Evolutionary conservation across 2,113 vertebrate species (phyloP).

Genomic region (Rhagologus leucostigma): DNA sequence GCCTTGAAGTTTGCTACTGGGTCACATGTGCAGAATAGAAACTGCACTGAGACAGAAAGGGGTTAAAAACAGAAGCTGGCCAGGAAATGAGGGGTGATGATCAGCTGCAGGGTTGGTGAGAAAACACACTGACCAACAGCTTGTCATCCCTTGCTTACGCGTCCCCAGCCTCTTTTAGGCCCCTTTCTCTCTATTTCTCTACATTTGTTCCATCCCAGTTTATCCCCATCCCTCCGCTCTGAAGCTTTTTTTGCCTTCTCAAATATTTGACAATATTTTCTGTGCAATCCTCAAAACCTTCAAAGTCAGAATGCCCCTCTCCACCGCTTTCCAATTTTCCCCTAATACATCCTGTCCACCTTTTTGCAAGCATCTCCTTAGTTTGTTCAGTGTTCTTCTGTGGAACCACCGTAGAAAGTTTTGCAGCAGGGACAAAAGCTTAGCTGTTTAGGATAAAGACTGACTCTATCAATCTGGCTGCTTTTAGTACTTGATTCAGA

Average conservation of each 20-base stretch:
- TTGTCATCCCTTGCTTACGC: background rate
- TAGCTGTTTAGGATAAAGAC: background rate
- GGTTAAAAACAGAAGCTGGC: background rate
- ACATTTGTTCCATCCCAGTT: background rate
- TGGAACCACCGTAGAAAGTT: rapidly evolving
- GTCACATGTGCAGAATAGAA: rapidly evolving
- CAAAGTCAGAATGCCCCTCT: background rate
- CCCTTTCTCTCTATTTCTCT: background rate
- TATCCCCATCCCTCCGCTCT: background rate
- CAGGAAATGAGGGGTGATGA: background rate
- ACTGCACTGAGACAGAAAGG: background rate
- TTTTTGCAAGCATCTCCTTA: background rate
- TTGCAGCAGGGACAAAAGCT: background rate
- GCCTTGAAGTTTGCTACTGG: background rate
- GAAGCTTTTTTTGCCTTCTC: background rate
- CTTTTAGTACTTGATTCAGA: background rate
- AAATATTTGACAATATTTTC: background rate
- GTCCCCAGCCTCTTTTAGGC: background rate
- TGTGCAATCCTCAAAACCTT: background rate
- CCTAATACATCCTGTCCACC: background rate
- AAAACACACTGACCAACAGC: background rate
- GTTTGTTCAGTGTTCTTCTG: background rate
- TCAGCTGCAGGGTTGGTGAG: background rate
- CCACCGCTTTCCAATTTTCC: background rate
- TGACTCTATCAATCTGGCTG: background rate